phyloP scores from a whole-genome alignment of 2,113 vertebrate genomes.

The Lophius piscatorius region DNA sequence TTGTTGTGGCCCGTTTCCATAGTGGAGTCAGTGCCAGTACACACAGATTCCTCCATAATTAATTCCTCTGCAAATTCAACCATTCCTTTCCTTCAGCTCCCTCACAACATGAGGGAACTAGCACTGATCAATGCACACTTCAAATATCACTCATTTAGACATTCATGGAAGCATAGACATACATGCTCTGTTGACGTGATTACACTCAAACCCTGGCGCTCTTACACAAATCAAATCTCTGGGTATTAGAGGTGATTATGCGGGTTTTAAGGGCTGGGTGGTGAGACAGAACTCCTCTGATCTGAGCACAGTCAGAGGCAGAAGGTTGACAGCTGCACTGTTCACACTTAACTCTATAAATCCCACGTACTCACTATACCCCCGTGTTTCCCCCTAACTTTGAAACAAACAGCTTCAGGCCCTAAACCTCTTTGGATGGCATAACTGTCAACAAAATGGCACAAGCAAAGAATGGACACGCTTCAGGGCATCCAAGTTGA shows the following conservation, averaged over 20 bases:
- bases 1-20: conserved; percentile 5
- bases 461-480: conserved; percentile 1
- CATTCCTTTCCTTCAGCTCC: neutral
- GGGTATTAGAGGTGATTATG: conserved; percentile 62
- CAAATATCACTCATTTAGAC: neutral
- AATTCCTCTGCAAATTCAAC: neutral
- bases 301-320: conserved; percentile 40
- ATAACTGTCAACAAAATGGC: conserved; percentile 12
- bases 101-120: neutral
- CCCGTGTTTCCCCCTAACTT: conserved; percentile 19
- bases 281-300: conserved; percentile 44
- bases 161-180: conserved; percentile 25
- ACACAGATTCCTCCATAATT: conserved; percentile 16
- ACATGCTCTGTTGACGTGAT: neutral
- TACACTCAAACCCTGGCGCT: neutral
- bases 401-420: conserved; percentile 10
- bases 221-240: conserved; percentile 31
- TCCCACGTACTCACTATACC: conserved; percentile 37
- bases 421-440: conserved; percentile 6
- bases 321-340: conserved; percentile 64
- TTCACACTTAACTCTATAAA: conserved; percentile 60
- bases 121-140: neutral
- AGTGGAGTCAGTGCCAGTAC: conserved; percentile 3
- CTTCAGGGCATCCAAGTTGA: neutral
- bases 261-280: conserved; percentile 46